Conservation (phyloP, 2,113 vertebrate genomes). For the Callaeas wilsoni region DNA sequence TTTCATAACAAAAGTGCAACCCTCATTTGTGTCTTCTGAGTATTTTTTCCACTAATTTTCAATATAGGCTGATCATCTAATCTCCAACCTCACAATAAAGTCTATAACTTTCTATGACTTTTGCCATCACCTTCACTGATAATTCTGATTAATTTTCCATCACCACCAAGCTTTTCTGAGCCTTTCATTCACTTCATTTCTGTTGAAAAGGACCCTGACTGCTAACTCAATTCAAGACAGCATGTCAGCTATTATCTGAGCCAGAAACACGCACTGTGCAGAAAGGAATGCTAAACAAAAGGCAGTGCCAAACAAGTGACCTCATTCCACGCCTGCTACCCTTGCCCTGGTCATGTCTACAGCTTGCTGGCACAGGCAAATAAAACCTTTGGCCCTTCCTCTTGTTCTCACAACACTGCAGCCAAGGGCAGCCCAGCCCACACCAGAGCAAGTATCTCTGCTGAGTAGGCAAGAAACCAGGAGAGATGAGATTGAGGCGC, state of each 20-base stretch:
- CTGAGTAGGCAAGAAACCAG: neutral
- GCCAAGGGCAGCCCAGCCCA: neutral
- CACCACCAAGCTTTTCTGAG: neutral
- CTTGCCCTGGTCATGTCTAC: neutral
- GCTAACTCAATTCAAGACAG: neutral
- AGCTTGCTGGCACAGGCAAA: neutral
- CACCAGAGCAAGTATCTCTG: neutral
- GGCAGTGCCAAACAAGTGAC: neutral
- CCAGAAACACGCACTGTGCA: neutral
- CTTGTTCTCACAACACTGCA: neutral
- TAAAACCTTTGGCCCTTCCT: neutral
- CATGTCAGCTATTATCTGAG: neutral
- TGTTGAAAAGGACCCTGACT: neutral
- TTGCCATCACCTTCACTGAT: neutral
- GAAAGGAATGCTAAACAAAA: constrained; percentile 16
- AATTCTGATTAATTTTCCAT: neutral
- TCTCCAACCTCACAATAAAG: neutral
- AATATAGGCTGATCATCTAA: neutral
- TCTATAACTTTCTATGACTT: neutral
- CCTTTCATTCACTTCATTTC: neutral
- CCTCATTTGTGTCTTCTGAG: neutral
- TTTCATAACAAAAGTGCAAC: neutral
- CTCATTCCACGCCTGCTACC: neutral
- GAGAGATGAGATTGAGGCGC: neutral
- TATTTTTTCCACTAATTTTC: neutral